Evolutionary conservation across 2,797 vertebrate genomes (phyloP), one percentile per base, ranked within the genome.

Genomic region (Erethizon dorsatum): DNA sequence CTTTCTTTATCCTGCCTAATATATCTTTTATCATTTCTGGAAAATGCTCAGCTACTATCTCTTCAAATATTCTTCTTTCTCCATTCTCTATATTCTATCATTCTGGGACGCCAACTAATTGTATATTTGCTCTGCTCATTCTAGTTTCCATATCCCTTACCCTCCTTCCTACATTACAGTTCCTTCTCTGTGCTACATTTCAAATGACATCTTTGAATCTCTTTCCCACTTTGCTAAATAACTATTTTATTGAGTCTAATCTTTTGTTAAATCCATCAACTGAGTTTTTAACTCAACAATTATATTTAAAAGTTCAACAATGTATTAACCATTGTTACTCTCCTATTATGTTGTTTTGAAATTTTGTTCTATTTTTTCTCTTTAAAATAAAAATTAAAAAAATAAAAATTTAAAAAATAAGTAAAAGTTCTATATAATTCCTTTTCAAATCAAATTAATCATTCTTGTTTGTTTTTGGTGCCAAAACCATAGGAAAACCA

Each of bases 1-100:
- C 26, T 91, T 91, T 86, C 63, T 86, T 90, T 94, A 52, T 41
- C 45, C 7, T 87, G 57, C 78, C 47, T 88, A 84, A 31, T 56
- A 57, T 50, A 77, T 63, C n/a, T 75, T 69, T 83, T 41, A 12
- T 77, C 45, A 56, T 75, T 87, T 93, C 77, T 47, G 52, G n/a
- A 80, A 89, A 96, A 88, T 47, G 26, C 41, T 96, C 65, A 87
- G 17, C 14, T 90, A 15, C 54, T 47, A 47, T 45, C 28, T 82
- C 41, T 90, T 84, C 50, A 78, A 56, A 37, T 52, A 63, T 17
- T 57, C 8, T 59, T n/a, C 15, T 88, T 80, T 82, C 59, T 59
- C 50, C 52, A 10, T 63, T 50, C 52, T 69, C 54, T 83, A 1
- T 37, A 26, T 56, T 79, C 59, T 56, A 6, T 47, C 56, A 71